phyloP scores from a whole-genome alignment of 2,113 vertebrate genomes.

The Cinclus cinclus region DNA sequence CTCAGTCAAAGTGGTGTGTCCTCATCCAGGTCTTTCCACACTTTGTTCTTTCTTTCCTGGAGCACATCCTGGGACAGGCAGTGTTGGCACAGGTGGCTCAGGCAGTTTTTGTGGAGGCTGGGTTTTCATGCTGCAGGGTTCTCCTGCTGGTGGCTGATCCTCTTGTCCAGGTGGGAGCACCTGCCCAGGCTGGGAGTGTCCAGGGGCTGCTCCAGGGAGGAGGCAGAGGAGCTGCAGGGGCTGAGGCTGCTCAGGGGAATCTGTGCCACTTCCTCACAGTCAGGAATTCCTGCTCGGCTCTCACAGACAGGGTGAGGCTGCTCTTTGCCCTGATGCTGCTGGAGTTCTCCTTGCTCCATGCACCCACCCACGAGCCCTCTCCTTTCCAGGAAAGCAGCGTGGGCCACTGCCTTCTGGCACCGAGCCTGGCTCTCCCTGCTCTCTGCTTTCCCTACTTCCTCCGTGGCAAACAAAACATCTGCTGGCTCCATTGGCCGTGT shows the following conservation, averaged over 20 bases:
- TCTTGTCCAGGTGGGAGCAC: neutral
- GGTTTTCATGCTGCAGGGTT: neutral
- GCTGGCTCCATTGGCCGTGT: rapidly evolving
- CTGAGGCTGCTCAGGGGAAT: neutral
- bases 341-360: neutral
- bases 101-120: neutral
- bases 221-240: neutral
- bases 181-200: neutral
- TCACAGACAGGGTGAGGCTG: neutral
- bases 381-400: neutral
- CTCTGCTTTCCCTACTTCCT: neutral
- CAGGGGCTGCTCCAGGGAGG: neutral
- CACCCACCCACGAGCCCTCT: neutral
- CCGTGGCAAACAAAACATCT: rapidly evolving
- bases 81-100: neutral
- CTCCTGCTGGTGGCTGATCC: neutral
- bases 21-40: neutral
- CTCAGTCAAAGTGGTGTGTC: neutral
- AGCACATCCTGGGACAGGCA: neutral
- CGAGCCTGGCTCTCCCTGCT: neutral
- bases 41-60: neutral
- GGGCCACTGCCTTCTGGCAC: rapidly evolving
- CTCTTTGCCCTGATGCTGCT: neutral
- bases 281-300: neutral
- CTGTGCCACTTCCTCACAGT: neutral